Evolutionary conservation across 1,140 invertebrate species (phyloP).

Genomic region (Pogonognathellus flavescens): DNA sequence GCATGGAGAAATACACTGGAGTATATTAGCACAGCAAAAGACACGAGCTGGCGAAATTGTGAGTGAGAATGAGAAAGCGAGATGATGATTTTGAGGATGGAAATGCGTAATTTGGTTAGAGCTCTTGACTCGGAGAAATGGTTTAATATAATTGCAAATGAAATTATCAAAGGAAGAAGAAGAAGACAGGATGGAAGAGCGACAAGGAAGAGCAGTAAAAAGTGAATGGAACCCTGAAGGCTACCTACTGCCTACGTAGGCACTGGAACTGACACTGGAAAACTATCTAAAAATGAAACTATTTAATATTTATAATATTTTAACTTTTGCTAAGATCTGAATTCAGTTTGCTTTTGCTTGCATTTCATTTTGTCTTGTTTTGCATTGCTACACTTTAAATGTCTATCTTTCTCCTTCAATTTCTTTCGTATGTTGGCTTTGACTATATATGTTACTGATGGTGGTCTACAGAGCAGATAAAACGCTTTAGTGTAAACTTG

Average conservation of each 20-base stretch:
- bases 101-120: constrained; percentile 18
- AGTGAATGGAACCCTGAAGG: not conserved
- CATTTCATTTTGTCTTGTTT: too few species aligned
- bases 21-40: not conserved
- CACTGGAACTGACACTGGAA: not conserved
- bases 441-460: too few species aligned
- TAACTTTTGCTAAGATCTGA: too few species aligned
- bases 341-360: too few species aligned
- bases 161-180: not conserved
- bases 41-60: not conserved
- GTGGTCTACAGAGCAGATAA: too few species aligned
- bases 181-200: not conserved
- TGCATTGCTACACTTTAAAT: too few species aligned
- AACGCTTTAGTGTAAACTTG: too few species aligned
- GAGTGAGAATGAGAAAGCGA: not conserved
- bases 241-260: not conserved
- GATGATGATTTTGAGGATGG: not conserved
- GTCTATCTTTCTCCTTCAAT: too few species aligned
- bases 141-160: constrained; percentile 7
- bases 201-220: not conserved
- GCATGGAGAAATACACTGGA: not conserved
- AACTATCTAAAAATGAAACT: not conserved
- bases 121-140: not conserved
- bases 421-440: too few species aligned
- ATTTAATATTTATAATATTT: not conserved